Percentiles rank a stretch among this genome's conserved stretches.
Conservation (phyloP, 2,888 invertebrate genomes). For the Hypsopygia costalis region DNA sequence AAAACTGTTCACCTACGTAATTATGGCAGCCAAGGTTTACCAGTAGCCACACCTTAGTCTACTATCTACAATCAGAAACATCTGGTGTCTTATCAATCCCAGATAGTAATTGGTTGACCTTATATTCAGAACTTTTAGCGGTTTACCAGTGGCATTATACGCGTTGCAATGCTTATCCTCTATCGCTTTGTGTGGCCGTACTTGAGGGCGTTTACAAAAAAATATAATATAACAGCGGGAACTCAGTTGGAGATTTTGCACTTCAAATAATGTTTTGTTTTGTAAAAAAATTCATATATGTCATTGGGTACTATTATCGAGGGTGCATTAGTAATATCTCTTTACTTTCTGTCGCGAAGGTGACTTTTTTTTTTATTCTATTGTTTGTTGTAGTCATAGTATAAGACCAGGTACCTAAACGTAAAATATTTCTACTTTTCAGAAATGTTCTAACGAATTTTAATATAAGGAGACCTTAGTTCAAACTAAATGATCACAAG, state of each 20-base stretch:
- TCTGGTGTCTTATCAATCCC: conserved; percentile 9
- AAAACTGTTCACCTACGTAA: conserved; percentile 7
- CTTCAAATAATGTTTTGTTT: conserved; percentile 6
- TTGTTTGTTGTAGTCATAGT: no score
- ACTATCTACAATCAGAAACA: conserved; percentile 5
- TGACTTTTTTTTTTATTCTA: no score
- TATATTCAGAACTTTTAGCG: conserved; percentile 1
- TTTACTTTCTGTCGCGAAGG: no score
- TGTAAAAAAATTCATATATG: conserved; percentile 2
- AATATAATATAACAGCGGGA: conserved; percentile 5
- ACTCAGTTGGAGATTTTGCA: conserved; percentile 5
- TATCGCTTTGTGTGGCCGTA: conserved; percentile 6
- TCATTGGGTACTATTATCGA: conserved; percentile 1
- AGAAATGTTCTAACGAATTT: no score
- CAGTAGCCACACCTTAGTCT: conserved; percentile 6
- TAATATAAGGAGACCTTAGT: no score
- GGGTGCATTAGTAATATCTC: neutral
- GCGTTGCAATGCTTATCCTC: neutral
- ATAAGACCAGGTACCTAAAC: no score
- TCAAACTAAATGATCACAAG: no score
- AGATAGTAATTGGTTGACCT: conserved; percentile 2
- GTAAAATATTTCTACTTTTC: no score
- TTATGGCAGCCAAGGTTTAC: conserved; percentile 6
- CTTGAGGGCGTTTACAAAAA: conserved; percentile 4
- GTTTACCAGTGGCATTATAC: conserved; percentile 2